Base-by-base conservation (phyloP, 2,113 vertebrate genomes). In the Nyctibius bracteatus region DNA sequence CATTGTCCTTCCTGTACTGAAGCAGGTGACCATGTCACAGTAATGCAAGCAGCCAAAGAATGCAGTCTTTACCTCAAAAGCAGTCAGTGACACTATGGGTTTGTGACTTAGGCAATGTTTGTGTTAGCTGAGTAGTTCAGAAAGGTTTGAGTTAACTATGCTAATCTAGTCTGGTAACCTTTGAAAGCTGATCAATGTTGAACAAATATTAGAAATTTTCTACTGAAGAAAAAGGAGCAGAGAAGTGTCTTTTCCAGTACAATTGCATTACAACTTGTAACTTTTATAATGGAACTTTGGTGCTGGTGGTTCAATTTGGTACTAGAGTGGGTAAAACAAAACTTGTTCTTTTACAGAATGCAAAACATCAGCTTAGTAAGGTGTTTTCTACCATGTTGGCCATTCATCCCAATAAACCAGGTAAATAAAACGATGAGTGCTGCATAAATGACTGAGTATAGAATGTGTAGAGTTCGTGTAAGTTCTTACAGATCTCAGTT, bases 371-470 rank as follows among this genome's bases (percentile, higher is more conserved):
- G 51, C 98, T 99, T 81, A 99, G 99, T 95, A 99, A 99, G 75
- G 98, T 99, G 75, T 99, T 99, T 95, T 99, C 99, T 62, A 81
- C 99, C 49, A 97, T 99, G 98, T 96, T 99, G 70, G 99, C 99
- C 11, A 98, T 99, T 97, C 99, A 99, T 93, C 97, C 99, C 10
- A 98, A 99, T 96, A 99, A 99, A 93, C 99, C 99, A 99, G 99
- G 99, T 99, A 98, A 88, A 43, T 94, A 55, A 92, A 92, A 62
- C 83, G 18, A 4, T 12, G 41, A 63, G 17, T 31, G 39, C 30
- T 86, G 65, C 22, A 7, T 62, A 51, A 77, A 81, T 44, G 35
- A 39, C 33, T 63, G 8, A 4, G 31, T 55, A 21, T 39, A 35
- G 35, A 30, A 14, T 39, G 6, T 59, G 0, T 71, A 43, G 33